Evolutionary conservation across 2,113 vertebrate genomes (phyloP).

Genomic region (Loxodonta africana): DNA sequence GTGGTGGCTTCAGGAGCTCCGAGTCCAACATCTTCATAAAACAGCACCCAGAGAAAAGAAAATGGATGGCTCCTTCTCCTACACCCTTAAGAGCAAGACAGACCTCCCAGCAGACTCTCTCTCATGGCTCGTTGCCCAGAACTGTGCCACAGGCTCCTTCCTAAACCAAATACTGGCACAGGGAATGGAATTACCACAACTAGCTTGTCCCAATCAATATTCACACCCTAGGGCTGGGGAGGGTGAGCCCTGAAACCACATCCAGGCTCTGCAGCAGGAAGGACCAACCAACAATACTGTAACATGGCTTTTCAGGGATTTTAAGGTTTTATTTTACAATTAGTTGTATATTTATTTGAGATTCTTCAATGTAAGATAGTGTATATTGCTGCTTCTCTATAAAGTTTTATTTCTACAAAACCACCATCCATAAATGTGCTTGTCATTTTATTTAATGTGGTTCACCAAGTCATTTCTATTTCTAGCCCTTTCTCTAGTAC

Average conservation of each 20-base stretch:
- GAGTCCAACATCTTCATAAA: not conserved
- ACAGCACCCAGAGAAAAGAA: not conserved
- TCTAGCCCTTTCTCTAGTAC: not conserved
- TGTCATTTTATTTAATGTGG: not conserved
- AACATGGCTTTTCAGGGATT: not conserved
- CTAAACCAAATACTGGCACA: not conserved
- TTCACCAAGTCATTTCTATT: not conserved
- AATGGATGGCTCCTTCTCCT: not conserved
- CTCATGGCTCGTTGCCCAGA: not conserved
- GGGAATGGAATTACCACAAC: not conserved
- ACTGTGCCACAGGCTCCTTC: not conserved
- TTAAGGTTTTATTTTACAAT: slow-evolving; percentile 22
- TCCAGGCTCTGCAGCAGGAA: not conserved
- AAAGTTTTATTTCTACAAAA: slow-evolving; percentile 56
- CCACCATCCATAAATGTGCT: not conserved
- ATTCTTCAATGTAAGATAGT: not conserved
- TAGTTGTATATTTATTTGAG: slow-evolving; percentile 15
- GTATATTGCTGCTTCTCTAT: slow-evolving; percentile 13
- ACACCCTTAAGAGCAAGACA: not conserved
- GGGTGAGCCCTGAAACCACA: not conserved
- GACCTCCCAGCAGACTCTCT: not conserved
- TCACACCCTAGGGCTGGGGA: not conserved
- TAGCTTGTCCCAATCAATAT: not conserved
- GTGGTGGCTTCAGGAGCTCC: not conserved
- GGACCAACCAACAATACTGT: not conserved